Percentiles rank a stretch among this genome's conserved stretches.
phyloP scores from a whole-genome alignment of 2,113 vertebrate genomes.

The Desmodus rotundus region DNA sequence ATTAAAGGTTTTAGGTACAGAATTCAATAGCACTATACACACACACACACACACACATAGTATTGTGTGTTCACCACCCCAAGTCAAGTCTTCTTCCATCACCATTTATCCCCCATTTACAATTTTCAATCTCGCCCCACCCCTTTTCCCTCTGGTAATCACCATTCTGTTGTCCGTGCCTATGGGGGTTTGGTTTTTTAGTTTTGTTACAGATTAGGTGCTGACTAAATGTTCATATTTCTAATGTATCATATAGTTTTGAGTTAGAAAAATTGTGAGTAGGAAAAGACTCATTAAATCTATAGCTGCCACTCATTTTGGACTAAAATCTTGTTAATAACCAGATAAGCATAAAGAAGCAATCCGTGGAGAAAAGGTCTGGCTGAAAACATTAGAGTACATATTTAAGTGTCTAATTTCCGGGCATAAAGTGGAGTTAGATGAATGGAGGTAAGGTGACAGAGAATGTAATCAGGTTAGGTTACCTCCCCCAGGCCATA shows the following conservation, averaged over 20 bases:
- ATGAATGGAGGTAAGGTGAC: neutral
- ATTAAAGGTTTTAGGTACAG: too few species aligned
- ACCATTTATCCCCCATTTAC: too few species aligned
- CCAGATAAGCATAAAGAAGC: neutral
- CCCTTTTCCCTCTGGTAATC: too few species aligned
- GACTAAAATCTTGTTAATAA: neutral
- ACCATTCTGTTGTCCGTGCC: too few species aligned
- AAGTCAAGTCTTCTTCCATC: too few species aligned
- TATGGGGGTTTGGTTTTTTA: too few species aligned
- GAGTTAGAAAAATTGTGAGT: neutral
- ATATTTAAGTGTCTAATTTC: neutral
- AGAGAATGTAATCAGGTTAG: neutral
- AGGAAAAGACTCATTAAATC: neutral
- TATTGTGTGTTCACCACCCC: too few species aligned
- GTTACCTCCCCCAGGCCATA: neutral
- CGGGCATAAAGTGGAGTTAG: neutral
- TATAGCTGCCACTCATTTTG: neutral
- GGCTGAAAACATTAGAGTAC: neutral
- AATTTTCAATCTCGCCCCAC: too few species aligned
- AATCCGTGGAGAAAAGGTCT: neutral
- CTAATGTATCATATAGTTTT: neutral
- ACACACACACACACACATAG: too few species aligned
- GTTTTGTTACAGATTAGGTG: neutral
- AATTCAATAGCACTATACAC: too few species aligned
- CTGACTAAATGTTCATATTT: neutral